Evolutionary conservation across 2,797 vertebrate species (phyloP).

Genomic region (Moxostoma hubbsi): DNA sequence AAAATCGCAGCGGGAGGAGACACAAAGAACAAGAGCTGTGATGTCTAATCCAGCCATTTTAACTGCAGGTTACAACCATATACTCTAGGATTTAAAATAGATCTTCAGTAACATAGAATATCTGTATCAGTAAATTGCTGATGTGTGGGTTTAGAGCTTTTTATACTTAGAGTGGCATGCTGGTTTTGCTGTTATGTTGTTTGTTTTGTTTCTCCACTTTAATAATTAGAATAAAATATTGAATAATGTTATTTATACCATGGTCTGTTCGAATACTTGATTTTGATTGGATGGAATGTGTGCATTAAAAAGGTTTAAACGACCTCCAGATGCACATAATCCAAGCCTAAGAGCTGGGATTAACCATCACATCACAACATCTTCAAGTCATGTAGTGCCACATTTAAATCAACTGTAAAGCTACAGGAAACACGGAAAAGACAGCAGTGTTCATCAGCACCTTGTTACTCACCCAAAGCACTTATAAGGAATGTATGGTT

Average conservation of each 20-base stretch:
- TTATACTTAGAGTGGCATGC: background rate
- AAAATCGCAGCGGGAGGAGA: conserved; percentile 52
- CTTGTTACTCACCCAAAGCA: too few species aligned
- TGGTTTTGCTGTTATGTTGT: conserved; percentile 21
- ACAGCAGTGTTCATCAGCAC: too few species aligned
- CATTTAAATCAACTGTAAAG: too few species aligned
- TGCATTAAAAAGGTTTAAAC: too few species aligned
- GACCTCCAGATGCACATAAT: too few species aligned
- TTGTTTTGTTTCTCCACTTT: conserved; percentile 10
- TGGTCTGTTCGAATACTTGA: too few species aligned
- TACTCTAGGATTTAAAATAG: conserved; percentile 39
- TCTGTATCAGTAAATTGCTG: conserved; percentile 18
- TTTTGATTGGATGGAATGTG: too few species aligned
- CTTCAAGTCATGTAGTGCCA: too few species aligned
- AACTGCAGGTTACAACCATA: conserved; percentile 42
- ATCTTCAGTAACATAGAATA: conserved; percentile 44
- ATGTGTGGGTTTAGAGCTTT: conserved; percentile 2
- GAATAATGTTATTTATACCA: background rate
- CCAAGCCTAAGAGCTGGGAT: too few species aligned
- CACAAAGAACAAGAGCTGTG: conserved; percentile 58
- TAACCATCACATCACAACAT: too few species aligned
- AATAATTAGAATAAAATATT: background rate
- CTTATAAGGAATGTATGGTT: too few species aligned
- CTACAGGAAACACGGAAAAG: too few species aligned
- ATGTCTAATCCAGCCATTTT: conserved; percentile 59